Base-by-base conservation (phyloP, 2,113 vertebrate species). In the Anguilla rostrata region DNA sequence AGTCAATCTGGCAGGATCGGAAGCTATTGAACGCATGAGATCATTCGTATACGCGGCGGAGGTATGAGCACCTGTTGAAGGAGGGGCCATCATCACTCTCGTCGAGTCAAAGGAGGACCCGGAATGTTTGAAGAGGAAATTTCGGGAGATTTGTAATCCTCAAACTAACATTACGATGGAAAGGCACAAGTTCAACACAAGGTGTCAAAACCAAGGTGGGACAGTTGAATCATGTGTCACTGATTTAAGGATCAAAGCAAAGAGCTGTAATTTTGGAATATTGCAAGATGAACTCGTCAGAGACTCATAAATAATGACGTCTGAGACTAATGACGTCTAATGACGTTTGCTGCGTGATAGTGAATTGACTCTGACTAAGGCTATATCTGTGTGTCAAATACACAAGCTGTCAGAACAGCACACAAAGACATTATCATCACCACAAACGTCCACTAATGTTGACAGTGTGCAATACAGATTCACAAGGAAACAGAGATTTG, bases 81-180 rank as follows among this genome's bases (percentile, higher is more conserved):
- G 39, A 9, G 57, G 86, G 1, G 57, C 57, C 3, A 16, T 90
- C 2, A 39, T 87, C 7, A 20, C 29, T 11, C n/a, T 83, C 0
- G 86, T 83, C 0, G 81, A 89, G 8, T 89, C 84, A 1, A 88
- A 20, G 43, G 87, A 91, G 41, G 83, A 91, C 39, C 90, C 90
- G 0, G 85, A 89, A 1, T 90, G 88, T 22, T 18, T 92, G 5
- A 90, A 90, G 0, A 87, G 9, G 0, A 91, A 88, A 49, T 88
- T 88, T n/a, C 7, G 60, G 0, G 87, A 88, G 26, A 82, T 91
- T 1, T 88, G 82, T 63, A 88, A 18, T 60, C 87, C 82, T 0
- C 56, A 87, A 78, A 81, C 9, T 0, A 89, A 89, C 0, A 11
- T 40, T 1, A 89, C 6, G 0, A 84, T 63, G 40, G 49, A 63